Evolutionary conservation across 2,888 invertebrate genomes (phyloP).

Genomic region (Drosophila niveifrons): DNA sequence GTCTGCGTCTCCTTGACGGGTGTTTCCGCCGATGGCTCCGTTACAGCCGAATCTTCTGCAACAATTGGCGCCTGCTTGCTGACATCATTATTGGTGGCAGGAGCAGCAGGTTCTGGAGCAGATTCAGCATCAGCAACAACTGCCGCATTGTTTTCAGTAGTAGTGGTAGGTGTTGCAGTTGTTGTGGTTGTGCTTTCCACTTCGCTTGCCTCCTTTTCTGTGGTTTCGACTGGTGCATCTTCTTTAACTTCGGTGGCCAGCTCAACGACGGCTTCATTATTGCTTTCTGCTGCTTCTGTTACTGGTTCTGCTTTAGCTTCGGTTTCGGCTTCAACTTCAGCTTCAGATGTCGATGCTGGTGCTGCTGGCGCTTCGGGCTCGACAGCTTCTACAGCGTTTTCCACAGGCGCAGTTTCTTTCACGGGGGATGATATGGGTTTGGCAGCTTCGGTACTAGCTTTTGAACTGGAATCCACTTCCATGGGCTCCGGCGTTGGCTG

Average conservation of each 20-base stretch:
- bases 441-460: constrained; percentile 49
- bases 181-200: constrained; percentile 26
- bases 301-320: neutral
- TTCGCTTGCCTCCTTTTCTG: constrained; percentile 36
- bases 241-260: constrained; percentile 49
- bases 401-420: constrained; percentile 32
- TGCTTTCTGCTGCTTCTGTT: constrained; percentile 36
- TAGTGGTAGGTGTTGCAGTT: constrained; percentile 14
- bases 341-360: neutral
- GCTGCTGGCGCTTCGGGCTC: constrained; percentile 17
- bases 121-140: constrained; percentile 14
- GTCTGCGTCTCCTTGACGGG: constrained; percentile 54
- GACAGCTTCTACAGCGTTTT: constrained; percentile 16
- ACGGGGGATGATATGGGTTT: constrained; percentile 31
- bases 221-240: constrained; percentile 20
- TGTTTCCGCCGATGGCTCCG: constrained; percentile 44
- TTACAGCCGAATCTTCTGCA: constrained; percentile 33
- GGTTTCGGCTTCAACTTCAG: constrained; percentile 12
- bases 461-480: constrained; percentile 82
- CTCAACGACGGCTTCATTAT: constrained; percentile 42
- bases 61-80: constrained; percentile 46
- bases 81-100: constrained; percentile 44
- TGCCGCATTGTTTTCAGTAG: constrained; percentile 34
- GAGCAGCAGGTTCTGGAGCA: neutral
- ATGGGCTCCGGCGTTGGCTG: constrained; percentile 81